phyloP scores from a whole-genome alignment of 2,113 vertebrate genomes.

The Pontoporia blainvillei region DNA sequence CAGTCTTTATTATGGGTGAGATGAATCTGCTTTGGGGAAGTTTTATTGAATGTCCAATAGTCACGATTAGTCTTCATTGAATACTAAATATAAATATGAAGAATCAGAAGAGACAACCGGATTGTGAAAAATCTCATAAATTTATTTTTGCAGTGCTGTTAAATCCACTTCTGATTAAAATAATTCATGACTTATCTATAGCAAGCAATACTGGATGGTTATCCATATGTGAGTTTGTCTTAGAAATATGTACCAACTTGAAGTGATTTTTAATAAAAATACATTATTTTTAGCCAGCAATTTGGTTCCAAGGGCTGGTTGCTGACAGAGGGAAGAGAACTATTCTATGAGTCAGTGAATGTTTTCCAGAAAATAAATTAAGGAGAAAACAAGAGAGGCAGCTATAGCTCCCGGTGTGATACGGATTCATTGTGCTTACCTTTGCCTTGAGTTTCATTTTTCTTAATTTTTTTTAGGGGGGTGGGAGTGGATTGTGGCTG shows the following conservation, averaged over 20 bases:
- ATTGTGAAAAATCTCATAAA: conserved; percentile 74
- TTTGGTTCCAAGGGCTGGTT: conserved; percentile 35
- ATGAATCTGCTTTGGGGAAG: neutral
- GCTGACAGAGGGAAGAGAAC: conserved; percentile 19
- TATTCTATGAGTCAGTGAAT: neutral
- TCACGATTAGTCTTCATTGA: conserved; percentile 67
- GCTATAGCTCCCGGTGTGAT: neutral
- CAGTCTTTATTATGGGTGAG: conserved; percentile 3
- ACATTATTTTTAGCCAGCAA: conserved; percentile 65
- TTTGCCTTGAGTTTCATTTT: neutral
- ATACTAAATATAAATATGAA: conserved; percentile 62
- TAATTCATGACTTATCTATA: conserved; percentile 77
- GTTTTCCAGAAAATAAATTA: conserved; percentile 60
- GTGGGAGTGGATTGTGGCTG: neutral
- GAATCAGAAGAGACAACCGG: conserved; percentile 59
- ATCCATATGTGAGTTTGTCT: conserved; percentile 60
- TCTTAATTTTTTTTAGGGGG: conserved; percentile 26
- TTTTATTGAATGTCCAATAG: conserved; percentile 49
- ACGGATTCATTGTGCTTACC: neutral
- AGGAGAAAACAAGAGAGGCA: neutral
- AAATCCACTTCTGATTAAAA: conserved; percentile 78
- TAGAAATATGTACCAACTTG: conserved; percentile 47
- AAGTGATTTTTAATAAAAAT: conserved; percentile 76
- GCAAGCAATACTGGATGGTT: conserved; percentile 49
- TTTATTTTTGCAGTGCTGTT: conserved; percentile 71